Evolutionary conservation across 2,113 vertebrate genomes (phyloP).

Genomic region (Forbesichthys papilliferus): DNA sequence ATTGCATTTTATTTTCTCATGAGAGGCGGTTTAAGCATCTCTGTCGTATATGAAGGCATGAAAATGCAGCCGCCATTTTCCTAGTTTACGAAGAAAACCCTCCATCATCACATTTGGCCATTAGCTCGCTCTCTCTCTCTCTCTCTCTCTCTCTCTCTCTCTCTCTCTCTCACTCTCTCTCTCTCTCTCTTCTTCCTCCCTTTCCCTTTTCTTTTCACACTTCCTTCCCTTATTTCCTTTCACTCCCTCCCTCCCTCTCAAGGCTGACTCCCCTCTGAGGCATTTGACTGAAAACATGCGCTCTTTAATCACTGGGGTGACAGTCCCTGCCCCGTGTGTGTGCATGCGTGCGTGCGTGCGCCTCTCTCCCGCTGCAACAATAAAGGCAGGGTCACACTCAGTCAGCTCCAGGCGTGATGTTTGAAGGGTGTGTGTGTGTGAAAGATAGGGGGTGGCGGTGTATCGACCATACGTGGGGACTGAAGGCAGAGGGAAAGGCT

Average conservation of each 20-base stretch:
- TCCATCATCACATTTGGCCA: slow-evolving; percentile 96
- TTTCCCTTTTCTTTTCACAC: not conserved
- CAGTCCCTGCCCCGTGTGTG: slow-evolving; percentile 62
- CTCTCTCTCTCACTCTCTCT: not conserved
- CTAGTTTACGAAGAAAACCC: not conserved
- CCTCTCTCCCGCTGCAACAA: slow-evolving; percentile 60
- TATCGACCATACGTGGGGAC: not conserved
- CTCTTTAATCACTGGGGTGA: slow-evolving; percentile 76
- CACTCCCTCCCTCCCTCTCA: slow-evolving; percentile 26
- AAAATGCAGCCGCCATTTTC: slow-evolving; percentile 2
- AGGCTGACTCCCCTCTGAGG: slow-evolving; percentile 59
- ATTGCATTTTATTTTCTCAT: too few species aligned
- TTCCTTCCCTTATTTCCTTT: slow-evolving; percentile 1
- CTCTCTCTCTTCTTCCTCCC: not conserved
- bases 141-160: not conserved
- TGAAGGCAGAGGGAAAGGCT: not conserved
- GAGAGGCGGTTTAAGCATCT: not conserved
- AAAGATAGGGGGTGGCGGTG: slow-evolving; percentile 21
- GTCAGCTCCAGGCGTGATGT: slow-evolving; percentile 65
- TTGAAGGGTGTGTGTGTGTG: slow-evolving; percentile 39
- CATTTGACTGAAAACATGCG: slow-evolving; percentile 72
- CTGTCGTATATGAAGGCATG: slow-evolving; percentile 22
- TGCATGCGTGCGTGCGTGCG: not conserved
- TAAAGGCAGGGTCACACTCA: slow-evolving; percentile 75
- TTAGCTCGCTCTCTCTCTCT: slow-evolving; percentile 57